These are phyloP conservation scores for Conchocele bisecta DNA, from an alignment of 2,888 invertebrate genomes.

Conservation along the genomic window DNA sequence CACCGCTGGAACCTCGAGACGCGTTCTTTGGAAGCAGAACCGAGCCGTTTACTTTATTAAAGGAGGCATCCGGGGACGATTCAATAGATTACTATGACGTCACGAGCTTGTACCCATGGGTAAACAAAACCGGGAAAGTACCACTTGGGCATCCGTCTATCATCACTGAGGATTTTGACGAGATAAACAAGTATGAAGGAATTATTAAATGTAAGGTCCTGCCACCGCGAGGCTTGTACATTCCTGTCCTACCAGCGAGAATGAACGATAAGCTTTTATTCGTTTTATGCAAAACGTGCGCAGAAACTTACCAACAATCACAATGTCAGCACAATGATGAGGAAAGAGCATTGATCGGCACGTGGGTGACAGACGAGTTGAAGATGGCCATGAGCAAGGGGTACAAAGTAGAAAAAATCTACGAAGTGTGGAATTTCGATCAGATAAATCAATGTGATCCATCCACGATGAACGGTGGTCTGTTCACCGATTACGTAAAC, in stretches of 20 bases:
- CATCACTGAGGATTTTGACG: constrained; percentile 60
- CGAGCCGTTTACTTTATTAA: constrained; percentile 62
- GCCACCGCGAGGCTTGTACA: constrained; percentile 67
- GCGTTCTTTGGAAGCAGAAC: constrained; percentile 71
- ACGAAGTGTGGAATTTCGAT: constrained; percentile 79
- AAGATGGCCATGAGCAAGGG: constrained; percentile 70
- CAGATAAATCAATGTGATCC: constrained; percentile 46
- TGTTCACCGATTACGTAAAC: constrained; percentile 77
- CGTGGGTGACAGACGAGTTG: constrained; percentile 79
- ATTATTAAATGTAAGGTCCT: constrained; percentile 66
- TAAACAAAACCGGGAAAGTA: constrained; percentile 61
- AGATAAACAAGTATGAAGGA: constrained; percentile 63
- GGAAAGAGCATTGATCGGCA: constrained; percentile 68
- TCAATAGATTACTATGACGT: constrained; percentile 67
- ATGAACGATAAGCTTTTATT: constrained; percentile 78
- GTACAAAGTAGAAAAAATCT: constrained; percentile 72
- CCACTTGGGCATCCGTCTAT: constrained; percentile 67
- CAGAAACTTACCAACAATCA: constrained; percentile 23
- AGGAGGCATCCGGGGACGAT: constrained; percentile 47
- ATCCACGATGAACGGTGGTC: constrained; percentile 36
- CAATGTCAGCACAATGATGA: constrained; percentile 10
- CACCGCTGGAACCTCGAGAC: constrained; percentile 64
- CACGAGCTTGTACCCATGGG: constrained; percentile 68
- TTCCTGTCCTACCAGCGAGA: constrained; percentile 73
- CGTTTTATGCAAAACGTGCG: constrained; percentile 72